phyloP scores from a whole-genome alignment of 2,113 vertebrate species.

The Sinocyclocheilus maitianheensis region DNA sequence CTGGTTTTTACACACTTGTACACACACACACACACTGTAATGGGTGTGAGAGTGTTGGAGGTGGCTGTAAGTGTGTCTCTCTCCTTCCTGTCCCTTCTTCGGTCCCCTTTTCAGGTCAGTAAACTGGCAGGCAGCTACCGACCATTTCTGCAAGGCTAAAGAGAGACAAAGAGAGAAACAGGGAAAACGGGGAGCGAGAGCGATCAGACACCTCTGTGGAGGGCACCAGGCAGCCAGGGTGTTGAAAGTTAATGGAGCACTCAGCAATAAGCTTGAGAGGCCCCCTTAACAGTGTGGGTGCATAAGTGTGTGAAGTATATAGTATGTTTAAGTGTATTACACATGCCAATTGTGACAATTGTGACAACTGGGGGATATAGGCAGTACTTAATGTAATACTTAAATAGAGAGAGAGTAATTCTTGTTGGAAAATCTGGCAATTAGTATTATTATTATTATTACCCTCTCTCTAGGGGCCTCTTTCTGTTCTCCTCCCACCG shows the following conservation, averaged over 20 bases:
- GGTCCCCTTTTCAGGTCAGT: conserved; percentile 57
- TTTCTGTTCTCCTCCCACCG: conserved; percentile 65
- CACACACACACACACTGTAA: background rate
- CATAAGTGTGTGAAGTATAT: conserved; percentile 2
- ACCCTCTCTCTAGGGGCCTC: conserved; percentile 67
- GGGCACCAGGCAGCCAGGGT: conserved; percentile 68
- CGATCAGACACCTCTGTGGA: conserved; percentile 63
- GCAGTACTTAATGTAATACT: background rate
- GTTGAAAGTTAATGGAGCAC: conserved; percentile 75
- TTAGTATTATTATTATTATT: too few relatives aligned
- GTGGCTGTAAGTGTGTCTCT: conserved; percentile 64
- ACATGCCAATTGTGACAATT: background rate
- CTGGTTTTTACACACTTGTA: conserved; percentile 64
- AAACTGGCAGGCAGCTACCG: conserved; percentile 42
- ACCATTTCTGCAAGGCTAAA: conserved; percentile 44
- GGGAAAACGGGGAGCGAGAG: conserved; percentile 47
- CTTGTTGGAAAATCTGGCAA: too few relatives aligned
- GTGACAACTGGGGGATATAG: background rate
- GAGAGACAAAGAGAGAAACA: conserved; percentile 48
- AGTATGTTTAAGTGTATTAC: background rate
- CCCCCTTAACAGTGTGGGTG: conserved; percentile 14
- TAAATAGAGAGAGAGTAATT: background rate
- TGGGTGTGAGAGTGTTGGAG: conserved; percentile 33
- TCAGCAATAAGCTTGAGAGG: conserved; percentile 48
- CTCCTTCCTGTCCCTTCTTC: conserved; percentile 56